A percentile compares a stretch with the other conserved stretches of the same genome.
These are phyloP conservation scores for Dysmachus trigonus DNA, from an alignment of 2,888 invertebrate genomes.

Conservation along the genomic window DNA sequence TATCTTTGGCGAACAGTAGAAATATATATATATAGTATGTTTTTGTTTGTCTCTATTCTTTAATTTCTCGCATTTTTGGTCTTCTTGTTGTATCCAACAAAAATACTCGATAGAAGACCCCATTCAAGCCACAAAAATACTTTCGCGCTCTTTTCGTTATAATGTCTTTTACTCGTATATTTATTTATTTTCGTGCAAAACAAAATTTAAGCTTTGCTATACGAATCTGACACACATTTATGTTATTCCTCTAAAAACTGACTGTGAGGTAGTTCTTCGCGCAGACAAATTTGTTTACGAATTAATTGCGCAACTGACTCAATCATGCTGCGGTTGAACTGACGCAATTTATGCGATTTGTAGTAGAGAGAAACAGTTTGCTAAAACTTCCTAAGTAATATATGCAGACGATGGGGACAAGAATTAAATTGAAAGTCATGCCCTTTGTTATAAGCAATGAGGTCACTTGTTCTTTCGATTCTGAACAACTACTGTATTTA, in stretches of 20 bases:
- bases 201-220: neutral
- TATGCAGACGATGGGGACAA: neutral
- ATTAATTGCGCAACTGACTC: constrained; percentile 4
- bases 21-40: neutral
- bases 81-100: neutral
- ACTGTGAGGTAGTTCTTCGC: neutral
- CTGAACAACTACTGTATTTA: neutral
- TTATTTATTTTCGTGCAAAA: neutral
- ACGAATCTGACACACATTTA: neutral
- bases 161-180: neutral
- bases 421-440: neutral
- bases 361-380: neutral
- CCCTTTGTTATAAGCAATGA: neutral
- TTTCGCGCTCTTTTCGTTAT: neutral
- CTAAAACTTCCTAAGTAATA: neutral
- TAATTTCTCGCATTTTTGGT: neutral
- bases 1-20: neutral
- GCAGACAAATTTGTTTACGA: constrained; percentile 10
- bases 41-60: neutral
- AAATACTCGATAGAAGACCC: neutral
- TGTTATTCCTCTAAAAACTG: neutral
- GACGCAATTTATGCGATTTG: neutral
- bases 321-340: neutral
- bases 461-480: neutral
- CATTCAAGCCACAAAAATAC: neutral